A percentile compares a stretch with the other conserved stretches of the same genome.
Evolutionary conservation across 2,113 vertebrate genomes (phyloP).

Genomic region (Spheniscus mendiculus): DNA sequence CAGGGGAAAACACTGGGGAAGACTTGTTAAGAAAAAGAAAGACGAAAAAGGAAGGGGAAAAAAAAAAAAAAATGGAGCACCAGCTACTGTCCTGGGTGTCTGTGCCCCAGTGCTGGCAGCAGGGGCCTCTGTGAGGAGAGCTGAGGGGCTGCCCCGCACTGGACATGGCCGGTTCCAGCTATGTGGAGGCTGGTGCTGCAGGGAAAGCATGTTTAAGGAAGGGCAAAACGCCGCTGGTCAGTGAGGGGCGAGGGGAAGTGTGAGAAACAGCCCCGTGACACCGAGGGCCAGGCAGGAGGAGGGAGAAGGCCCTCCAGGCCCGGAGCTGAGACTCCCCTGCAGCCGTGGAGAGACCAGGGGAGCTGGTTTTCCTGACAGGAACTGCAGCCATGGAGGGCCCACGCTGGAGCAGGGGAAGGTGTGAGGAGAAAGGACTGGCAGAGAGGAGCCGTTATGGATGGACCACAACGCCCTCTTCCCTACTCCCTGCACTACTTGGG

Average conservation of each 20-base stretch:
- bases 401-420: accelerated
- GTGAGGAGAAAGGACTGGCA: background rate
- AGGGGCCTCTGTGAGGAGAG: background rate
- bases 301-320: background rate
- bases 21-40: background rate
- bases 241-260: accelerated
- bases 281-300: too few relatives aligned
- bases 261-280: background rate
- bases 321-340: background rate
- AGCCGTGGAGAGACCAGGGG: background rate
- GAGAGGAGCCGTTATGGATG: accelerated
- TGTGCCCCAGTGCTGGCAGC: accelerated
- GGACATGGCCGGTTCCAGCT: background rate
- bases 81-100: background rate
- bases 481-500: accelerated
- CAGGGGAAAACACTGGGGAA: background rate
- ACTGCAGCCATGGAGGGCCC: background rate
- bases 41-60: accelerated
- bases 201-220: accelerated
- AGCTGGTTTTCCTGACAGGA: background rate
- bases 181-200: accelerated
- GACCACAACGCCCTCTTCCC: too few relatives aligned
- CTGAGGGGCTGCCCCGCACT: background rate
- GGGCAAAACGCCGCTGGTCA: background rate
- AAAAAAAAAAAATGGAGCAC: background rate